Percentiles rank a stretch among this genome's conserved stretches.
phyloP scores from a whole-genome alignment of 2,888 invertebrate genomes.

The Dioctria rufipes region DNA sequence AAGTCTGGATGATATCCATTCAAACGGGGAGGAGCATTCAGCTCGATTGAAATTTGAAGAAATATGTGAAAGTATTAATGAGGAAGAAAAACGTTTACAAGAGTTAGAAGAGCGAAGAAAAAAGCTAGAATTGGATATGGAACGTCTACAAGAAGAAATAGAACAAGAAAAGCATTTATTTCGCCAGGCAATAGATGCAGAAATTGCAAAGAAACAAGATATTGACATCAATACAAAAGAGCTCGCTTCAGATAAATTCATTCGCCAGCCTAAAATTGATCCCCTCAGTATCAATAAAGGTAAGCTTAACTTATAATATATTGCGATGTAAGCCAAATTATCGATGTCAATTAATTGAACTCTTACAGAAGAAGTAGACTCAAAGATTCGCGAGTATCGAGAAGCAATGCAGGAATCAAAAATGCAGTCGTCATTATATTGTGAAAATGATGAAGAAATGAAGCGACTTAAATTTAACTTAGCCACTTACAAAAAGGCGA shows the following conservation, averaged over 20 bases:
- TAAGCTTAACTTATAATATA: not conserved
- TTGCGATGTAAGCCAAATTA: not conserved
- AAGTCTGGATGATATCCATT: not conserved
- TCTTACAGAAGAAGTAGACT: conserved; percentile 48
- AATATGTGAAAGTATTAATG: conserved; percentile 53
- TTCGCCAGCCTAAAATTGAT: conserved; percentile 33
- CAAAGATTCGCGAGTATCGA: conserved; percentile 51
- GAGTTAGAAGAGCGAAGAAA: conserved; percentile 50
- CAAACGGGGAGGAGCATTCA: not conserved
- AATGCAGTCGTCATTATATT: not conserved
- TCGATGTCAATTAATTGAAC: not conserved
- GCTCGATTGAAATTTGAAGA: conserved; percentile 32
- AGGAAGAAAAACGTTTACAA: conserved; percentile 52
- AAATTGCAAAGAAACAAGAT: conserved; percentile 49
- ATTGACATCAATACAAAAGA: not conserved
- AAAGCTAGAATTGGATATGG: conserved; percentile 55
- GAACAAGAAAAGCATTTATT: conserved; percentile 55
- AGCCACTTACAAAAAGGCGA: conserved; percentile 48
- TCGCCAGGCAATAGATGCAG: conserved; percentile 51
- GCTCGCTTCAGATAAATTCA: too few relatives aligned
- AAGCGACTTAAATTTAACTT: conserved; percentile 53
- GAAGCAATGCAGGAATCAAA: conserved; percentile 44
- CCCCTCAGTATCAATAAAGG: conserved; percentile 52
- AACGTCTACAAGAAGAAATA: conserved; percentile 54
- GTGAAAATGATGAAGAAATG: conserved; percentile 54